Conservation (phyloP, 2,888 invertebrate species). For the Aricia artaxerxes region DNA sequence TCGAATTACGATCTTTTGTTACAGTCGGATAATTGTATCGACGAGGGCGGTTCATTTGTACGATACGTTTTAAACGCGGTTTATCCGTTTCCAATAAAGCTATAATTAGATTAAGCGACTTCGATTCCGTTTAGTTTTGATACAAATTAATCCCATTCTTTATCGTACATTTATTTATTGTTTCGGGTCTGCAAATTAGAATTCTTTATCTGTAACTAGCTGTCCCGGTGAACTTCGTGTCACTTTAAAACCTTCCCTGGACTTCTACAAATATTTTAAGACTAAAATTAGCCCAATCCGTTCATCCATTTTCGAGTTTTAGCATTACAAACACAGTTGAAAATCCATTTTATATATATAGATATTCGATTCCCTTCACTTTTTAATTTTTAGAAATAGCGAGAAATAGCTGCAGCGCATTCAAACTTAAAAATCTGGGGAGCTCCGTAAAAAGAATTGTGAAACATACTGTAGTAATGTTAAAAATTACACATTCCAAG, state of each 20-base stretch:
- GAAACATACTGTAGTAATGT: not conserved
- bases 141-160: not conserved
- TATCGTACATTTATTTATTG: not conserved
- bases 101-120: constrained; percentile 17
- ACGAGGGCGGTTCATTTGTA: constrained; percentile 22
- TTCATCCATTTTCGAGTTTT: too few species aligned
- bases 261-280: too few species aligned
- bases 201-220: not conserved
- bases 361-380: not conserved
- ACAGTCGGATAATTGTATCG: constrained; percentile 20
- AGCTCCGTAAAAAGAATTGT: not conserved
- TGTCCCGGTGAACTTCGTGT: too few species aligned
- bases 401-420: not conserved
- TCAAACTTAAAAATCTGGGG: not conserved
- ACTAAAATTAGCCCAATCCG: too few species aligned
- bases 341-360: too few species aligned
- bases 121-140: constrained; percentile 1
- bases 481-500: constrained; percentile 29
- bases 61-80: constrained; percentile 23
- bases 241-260: too few species aligned
- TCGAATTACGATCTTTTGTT: constrained; percentile 19
- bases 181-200: not conserved
- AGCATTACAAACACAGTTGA: too few species aligned
- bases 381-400: not conserved
- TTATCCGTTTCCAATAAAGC: constrained; percentile 25